Evolutionary conservation across 2,113 vertebrate genomes (phyloP).

Genomic region (Glaucomys volans): DNA sequence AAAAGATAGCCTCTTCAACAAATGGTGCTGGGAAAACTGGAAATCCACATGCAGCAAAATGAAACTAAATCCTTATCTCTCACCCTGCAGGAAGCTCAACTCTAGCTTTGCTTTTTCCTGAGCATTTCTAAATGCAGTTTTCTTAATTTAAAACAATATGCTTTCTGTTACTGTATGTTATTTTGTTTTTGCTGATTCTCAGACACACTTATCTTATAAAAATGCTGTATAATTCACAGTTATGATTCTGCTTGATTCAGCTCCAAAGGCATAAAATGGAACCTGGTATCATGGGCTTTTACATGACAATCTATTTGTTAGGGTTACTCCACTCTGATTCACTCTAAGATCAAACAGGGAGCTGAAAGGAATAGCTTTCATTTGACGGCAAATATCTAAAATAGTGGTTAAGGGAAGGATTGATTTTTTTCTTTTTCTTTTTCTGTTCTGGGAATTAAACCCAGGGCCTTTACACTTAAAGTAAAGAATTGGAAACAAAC

Average conservation of each 20-base stretch:
- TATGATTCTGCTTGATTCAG: constrained; percentile 1
- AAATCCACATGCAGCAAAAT: too few relatives aligned
- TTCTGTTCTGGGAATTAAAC: too few relatives aligned
- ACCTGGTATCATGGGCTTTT: neutral
- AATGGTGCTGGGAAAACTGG: too few relatives aligned
- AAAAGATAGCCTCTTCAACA: too few relatives aligned
- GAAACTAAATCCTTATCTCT: too few relatives aligned
- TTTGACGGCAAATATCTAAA: constrained; percentile 11
- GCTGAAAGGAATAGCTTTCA: neutral
- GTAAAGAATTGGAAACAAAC: neutral
- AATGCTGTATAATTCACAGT: constrained; percentile 28
- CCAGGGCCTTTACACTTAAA: too few relatives aligned
- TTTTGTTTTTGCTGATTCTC: constrained; percentile 37
- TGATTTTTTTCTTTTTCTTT: neutral
- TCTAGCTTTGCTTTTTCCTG: neutral
- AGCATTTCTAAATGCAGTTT: neutral
- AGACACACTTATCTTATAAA: constrained; percentile 32
- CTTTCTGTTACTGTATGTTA: neutral
- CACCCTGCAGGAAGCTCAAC: too few relatives aligned
- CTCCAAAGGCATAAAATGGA: constrained; percentile 2
- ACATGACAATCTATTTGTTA: constrained; percentile 3
- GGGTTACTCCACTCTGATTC: neutral
- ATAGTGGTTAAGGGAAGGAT: neutral
- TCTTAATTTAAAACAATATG: constrained; percentile 13
- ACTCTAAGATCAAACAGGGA: neutral